Percentiles rank a stretch among this genome's conserved stretches.
Evolutionary conservation across 2,797 vertebrate genomes (phyloP).

Genomic region (Bradypodion pumilum): DNA sequence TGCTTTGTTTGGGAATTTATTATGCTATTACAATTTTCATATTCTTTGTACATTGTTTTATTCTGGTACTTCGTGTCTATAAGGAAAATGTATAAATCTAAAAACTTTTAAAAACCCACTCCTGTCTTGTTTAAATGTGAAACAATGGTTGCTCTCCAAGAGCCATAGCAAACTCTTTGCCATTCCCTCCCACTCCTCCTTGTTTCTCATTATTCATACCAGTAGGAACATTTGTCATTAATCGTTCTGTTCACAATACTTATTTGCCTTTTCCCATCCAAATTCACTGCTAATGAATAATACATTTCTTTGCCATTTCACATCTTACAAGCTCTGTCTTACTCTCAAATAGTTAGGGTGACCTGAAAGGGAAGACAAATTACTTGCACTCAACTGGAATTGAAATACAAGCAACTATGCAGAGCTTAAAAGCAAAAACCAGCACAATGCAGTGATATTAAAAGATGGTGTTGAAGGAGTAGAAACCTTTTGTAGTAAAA

Average conservation of each 20-base stretch:
- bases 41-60: neutral
- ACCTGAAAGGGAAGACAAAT: conserved; percentile 48
- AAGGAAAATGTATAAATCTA: neutral
- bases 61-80: neutral
- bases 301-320: conserved; percentile 48
- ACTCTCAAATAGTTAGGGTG: conserved; percentile 35
- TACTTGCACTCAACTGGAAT: conserved; percentile 49
- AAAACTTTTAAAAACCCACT: neutral
- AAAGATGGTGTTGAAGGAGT: conserved; percentile 15
- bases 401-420: conserved; percentile 35
- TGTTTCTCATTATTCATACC: conserved; percentile 32
- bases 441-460: conserved; percentile 48
- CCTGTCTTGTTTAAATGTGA: neutral
- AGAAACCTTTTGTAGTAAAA: conserved; percentile 32
- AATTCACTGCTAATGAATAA: conserved; percentile 54
- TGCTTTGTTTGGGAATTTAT: conserved; percentile 11
- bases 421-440: conserved; percentile 43
- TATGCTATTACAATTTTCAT: conserved; percentile 7
- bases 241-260: conserved; percentile 35
- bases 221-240: conserved; percentile 36
- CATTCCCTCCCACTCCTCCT: conserved; percentile 19
- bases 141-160: conserved; percentile 26
- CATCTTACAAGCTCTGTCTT: conserved; percentile 51
- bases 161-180: conserved; percentile 35
- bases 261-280: conserved; percentile 44